These are phyloP conservation scores for Trypoxylon attenuatum DNA, from an alignment of 2,888 invertebrate species.

Conservation along the genomic window DNA sequence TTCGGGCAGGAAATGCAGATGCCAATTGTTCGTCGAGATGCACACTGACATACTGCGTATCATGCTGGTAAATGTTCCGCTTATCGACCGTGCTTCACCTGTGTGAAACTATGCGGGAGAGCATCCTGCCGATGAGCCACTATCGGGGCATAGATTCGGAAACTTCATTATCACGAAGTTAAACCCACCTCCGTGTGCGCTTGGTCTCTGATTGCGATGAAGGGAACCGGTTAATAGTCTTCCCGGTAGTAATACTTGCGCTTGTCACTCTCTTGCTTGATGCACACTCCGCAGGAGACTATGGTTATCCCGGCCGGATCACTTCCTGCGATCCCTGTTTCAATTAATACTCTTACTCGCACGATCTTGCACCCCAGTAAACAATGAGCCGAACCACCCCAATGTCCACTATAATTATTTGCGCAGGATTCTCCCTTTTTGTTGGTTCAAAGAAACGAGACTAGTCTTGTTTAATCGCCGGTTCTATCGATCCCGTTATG, in stretches of 20 bases:
- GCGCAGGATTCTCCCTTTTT: too few species aligned
- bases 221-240: slow-evolving; percentile 4
- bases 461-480: too few species aligned
- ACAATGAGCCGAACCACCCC: too few species aligned
- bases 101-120: slow-evolving; percentile 28
- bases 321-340: too few species aligned
- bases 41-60: slow-evolving; percentile 27
- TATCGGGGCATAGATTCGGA: slow-evolving; percentile 7
- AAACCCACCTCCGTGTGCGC: slow-evolving; percentile 5
- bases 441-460: too few species aligned
- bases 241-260: not conserved
- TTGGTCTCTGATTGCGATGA: slow-evolving; percentile 21
- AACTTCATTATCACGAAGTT: slow-evolving; percentile 31
- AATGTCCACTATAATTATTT: too few species aligned
- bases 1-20: slow-evolving; percentile 57
- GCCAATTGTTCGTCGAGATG: slow-evolving; percentile 56
- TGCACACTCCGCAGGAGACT: too few species aligned
- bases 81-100: slow-evolving; percentile 41
- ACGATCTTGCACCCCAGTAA: too few species aligned
- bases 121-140: slow-evolving; percentile 8
- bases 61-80: slow-evolving; percentile 31
- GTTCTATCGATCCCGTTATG: too few species aligned
- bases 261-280: slow-evolving; percentile 1
- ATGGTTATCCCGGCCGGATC: too few species aligned
- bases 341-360: too few species aligned